Evolutionary conservation across 2,113 vertebrate species (phyloP), one percentile per base, ranked within the genome.

Genomic region (Pterophyllum scalare): DNA sequence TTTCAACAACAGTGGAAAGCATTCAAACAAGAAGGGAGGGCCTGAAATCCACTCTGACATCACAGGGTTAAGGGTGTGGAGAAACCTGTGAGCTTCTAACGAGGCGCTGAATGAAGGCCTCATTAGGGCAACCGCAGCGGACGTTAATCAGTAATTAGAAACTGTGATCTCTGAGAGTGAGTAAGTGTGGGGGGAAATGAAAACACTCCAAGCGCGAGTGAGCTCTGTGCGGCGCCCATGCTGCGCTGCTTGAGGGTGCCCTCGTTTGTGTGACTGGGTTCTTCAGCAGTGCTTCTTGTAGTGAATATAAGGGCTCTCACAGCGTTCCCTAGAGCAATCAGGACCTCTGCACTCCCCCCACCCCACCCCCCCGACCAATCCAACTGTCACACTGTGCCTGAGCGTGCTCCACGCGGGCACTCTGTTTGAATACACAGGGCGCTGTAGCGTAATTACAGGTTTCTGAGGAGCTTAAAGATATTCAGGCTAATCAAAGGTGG

Each of bases 91-190:
- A 93, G 87, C 81, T 82, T 70, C 85, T 94, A 94, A 95, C 92
- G 89, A 93, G 94, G 84, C 78, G 77, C 89, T 84, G 92, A 93
- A 91, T 88, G 87, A 92, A 87, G 80, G 86, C 79, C 92, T 94
- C 92, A 90, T 94, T 93, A 95, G 91, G 84, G 76, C 85, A 79
- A 89, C 86, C 81, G 82, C 90, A 62, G 86, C 57, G 89, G 92
- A 91, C 83, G 91, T 89, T 84, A 84, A 91, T 89, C 91, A 87
- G 83, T 94, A 91, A 93, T 95, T 93, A 93, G 83, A 84, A 85
- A 87, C 86, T 86, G 88, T 90, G 92, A 92, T 93, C 92, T 92
- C 82, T 74, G 84, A 89, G 91, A 92, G 88, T 49, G 7, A 38
- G 87, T 54, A 13, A 88, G 90, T 59, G 82, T n/a, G 52, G 72